These are phyloP conservation scores for Erpornis zantholeuca DNA, from an alignment of 2,113 vertebrate species.

Conservation along the genomic window DNA sequence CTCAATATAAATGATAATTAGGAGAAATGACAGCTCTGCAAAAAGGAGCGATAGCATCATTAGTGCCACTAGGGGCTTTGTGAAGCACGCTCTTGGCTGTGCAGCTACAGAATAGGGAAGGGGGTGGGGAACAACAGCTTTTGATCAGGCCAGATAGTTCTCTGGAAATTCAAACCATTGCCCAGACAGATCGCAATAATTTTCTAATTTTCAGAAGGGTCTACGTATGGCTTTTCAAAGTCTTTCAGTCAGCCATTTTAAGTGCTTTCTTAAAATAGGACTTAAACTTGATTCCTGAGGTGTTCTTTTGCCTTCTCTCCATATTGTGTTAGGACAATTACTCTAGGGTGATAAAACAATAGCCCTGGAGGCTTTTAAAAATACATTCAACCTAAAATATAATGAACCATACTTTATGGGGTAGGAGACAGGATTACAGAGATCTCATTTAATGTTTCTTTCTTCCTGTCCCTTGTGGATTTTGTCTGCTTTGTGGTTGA, in stretches of 20 bases:
- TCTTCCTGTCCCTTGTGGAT: not conserved
- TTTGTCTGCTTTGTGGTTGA: not conserved
- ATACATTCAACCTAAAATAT: not conserved
- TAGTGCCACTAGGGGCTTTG: constrained; percentile 54
- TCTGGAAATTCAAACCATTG: not conserved
- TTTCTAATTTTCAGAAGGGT: not conserved
- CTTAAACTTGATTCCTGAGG: not conserved
- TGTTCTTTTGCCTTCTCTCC: not conserved
- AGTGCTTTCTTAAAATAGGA: not conserved
- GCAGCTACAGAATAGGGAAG: not conserved
- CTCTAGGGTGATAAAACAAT: not conserved
- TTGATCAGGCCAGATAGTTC: not conserved
- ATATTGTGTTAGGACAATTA: not conserved
- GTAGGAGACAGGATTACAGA: not conserved
- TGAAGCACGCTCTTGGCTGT: not conserved
- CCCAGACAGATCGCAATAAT: not conserved
- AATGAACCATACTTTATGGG: not conserved
- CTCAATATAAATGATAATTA: constrained; percentile 68
- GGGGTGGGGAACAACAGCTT: not conserved
- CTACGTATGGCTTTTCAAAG: not conserved
- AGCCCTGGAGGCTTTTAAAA: not conserved
- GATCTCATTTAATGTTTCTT: not conserved
- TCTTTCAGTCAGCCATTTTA: not conserved
- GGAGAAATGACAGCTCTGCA: constrained; percentile 60
- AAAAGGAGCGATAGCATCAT: constrained; percentile 57